phyloP scores from a whole-genome alignment of 2,113 vertebrate genomes.

The Pluvianellus socialis region DNA sequence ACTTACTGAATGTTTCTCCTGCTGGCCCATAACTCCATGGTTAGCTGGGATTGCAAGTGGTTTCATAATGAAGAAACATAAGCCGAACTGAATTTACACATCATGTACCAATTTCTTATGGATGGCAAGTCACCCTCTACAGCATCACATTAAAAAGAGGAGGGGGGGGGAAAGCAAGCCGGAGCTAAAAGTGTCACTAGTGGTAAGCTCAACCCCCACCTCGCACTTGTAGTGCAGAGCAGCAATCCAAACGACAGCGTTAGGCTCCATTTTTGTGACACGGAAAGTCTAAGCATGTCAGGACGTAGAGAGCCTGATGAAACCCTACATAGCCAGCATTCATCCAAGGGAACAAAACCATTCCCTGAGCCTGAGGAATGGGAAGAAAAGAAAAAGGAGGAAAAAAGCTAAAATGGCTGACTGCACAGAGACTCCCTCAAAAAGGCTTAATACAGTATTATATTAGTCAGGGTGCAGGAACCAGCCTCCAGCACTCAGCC shows the following conservation, averaged over 20 bases:
- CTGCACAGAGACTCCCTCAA: conserved; percentile 87
- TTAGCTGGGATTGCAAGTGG: conserved; percentile 92
- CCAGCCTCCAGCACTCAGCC: conserved; percentile 78
- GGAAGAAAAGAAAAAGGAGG: conserved; percentile 47
- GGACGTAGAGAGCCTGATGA: conserved; percentile 59
- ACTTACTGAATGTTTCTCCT: conserved; percentile 96
- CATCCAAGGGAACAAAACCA: conserved; percentile 72
- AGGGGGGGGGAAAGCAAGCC: conserved; percentile 67
- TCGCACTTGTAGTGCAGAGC: conserved; percentile 76
- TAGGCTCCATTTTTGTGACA: conserved; percentile 78
- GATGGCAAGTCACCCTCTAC: conserved; percentile 78
- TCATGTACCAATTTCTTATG: conserved; percentile 82
- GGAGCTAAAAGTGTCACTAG: conserved; percentile 77
- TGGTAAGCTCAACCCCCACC: conserved; percentile 66
- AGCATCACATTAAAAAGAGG: conserved; percentile 72
- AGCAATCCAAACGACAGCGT: conserved; percentile 73
- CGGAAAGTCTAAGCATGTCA: conserved; percentile 72
- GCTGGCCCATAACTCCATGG: conserved; percentile 97
- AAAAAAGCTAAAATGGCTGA: conserved; percentile 94
- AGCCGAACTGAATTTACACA: conserved; percentile 86
- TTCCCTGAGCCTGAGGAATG: conserved; percentile 67
- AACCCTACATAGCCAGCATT: conserved; percentile 71
- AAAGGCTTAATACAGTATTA: conserved; percentile 87
- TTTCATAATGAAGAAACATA: conserved; percentile 95
- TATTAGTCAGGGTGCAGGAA: conserved; percentile 79